Evolutionary conservation across 2,797 vertebrate genomes (phyloP), one percentile per base, ranked within the genome.

Genomic region (Picus viridis): DNA sequence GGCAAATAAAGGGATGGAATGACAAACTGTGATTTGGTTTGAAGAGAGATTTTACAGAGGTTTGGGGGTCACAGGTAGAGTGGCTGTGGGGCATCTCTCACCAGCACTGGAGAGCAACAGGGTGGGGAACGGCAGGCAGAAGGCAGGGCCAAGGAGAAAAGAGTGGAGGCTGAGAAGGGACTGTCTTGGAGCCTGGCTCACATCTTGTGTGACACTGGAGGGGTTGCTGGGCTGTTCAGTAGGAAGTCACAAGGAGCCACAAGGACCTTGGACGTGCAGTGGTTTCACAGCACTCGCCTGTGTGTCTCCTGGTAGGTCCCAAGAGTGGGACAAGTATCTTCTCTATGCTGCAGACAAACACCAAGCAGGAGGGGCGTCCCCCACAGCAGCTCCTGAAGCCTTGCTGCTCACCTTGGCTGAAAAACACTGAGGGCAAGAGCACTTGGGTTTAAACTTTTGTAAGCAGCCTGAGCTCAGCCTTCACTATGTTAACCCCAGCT

Each of bases 141-240:
- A 32, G 76, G 49, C 47, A 51, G 29, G 29, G 26, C 18, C 30
- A 17, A 45, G 43, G 30, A 53, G 34, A 16, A 61, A 23, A 47
- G 17, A 63, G 43, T 1, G 7, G 10, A 17, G 23, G 16, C 27
- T 7, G 49, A 36, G 36, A 64, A 13, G 6, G 30, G 41, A 10
- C 61, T 89, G 4, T 61, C 41, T 58, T n/a, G 73, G n/a, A 16
- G n/a, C 30, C 17, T 26, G 80, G 71, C 12, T 58, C 9, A 13
- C 2, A 1, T 27, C 23, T 89, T 18, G 9, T 0, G 1, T 0
- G 1, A 2, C 30, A 39, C 64, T 39, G 51, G 43, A 68, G 18
- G 26, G n/a, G 24, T 16, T 57, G 15, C 32, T 61, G 78, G 16
- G 75, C 64, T 70, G 41, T 74, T n/a, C 59, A 58, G 19, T 0